Conservation (phyloP, 2,797 vertebrate species). For the Passerculus sandwichensis region DNA sequence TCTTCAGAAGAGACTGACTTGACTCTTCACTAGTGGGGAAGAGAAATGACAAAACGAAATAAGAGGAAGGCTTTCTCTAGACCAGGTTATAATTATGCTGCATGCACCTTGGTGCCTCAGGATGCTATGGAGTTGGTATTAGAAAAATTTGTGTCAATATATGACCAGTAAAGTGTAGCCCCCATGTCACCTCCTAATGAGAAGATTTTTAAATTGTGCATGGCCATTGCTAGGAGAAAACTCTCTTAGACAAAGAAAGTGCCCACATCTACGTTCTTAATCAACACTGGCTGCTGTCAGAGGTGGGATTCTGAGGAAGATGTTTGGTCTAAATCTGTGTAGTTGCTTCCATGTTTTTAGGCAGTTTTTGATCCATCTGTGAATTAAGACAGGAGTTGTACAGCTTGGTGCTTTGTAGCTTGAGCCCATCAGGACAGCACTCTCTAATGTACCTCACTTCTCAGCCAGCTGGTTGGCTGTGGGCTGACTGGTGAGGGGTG, state of each 20-base stretch:
- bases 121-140: not conserved
- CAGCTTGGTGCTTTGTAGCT: not conserved
- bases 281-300: not conserved
- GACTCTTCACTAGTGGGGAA: not conserved
- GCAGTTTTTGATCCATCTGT: not conserved
- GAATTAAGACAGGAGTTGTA: not conserved
- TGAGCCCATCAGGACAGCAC: not conserved
- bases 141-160: not conserved
- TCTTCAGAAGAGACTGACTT: not conserved
- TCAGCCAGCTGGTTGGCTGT: not conserved
- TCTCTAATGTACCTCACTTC: not conserved
- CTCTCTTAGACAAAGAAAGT: not conserved
- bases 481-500: not conserved
- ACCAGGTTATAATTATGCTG: not conserved
- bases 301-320: not conserved
- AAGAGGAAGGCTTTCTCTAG: not conserved
- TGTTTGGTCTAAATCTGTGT: not conserved
- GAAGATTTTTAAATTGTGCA: not conserved
- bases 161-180: rapidly evolving
- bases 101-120: not conserved
- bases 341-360: not conserved
- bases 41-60: not conserved
- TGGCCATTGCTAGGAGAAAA: not conserved
- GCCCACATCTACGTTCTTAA: not conserved
- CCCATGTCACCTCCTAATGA: not conserved